phyloP scores from a whole-genome alignment of 1,140 invertebrate species.

The Heliconius hermathena region DNA sequence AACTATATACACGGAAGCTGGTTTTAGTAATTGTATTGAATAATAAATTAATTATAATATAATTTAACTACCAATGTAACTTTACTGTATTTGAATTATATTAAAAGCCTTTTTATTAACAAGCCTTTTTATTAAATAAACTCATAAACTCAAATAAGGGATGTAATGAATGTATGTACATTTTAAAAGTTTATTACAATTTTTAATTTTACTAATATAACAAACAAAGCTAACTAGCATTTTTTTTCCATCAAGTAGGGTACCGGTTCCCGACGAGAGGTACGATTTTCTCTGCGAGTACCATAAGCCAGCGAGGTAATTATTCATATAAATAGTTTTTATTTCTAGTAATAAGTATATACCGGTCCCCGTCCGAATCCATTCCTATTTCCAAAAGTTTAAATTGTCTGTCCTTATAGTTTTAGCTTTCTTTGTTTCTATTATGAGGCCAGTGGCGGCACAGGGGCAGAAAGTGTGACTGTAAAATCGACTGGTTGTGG shows the following conservation, averaged over 20 bases:
- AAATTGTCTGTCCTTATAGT: background rate
- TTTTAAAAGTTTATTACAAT: background rate
- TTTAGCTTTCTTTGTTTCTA: background rate
- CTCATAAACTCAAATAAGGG: background rate
- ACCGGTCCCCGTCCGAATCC: too few relatives aligned
- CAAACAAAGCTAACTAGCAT: constrained; percentile 31
- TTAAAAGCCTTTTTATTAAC: background rate
- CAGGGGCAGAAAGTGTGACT: too few relatives aligned
- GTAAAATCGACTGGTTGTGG: too few relatives aligned
- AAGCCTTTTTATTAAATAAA: background rate
- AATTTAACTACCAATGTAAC: background rate
- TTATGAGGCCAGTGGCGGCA: too few relatives aligned
- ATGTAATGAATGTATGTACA: background rate
- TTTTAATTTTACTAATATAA: background rate
- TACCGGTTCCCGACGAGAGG: constrained; percentile 97
- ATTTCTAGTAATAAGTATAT: too few relatives aligned
- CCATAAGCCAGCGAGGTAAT: constrained; percentile 96
- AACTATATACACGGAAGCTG: background rate
- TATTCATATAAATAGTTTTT: constrained; percentile 9
- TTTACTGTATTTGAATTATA: background rate
- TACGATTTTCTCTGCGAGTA: constrained; percentile 97
- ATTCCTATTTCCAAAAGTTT: too few relatives aligned
- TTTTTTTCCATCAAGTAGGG: constrained; percentile 89
- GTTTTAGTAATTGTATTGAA: constrained; percentile 2
- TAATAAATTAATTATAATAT: background rate